Conservation (phyloP, 1,140 invertebrate species). For the Apis cerana region DNA sequence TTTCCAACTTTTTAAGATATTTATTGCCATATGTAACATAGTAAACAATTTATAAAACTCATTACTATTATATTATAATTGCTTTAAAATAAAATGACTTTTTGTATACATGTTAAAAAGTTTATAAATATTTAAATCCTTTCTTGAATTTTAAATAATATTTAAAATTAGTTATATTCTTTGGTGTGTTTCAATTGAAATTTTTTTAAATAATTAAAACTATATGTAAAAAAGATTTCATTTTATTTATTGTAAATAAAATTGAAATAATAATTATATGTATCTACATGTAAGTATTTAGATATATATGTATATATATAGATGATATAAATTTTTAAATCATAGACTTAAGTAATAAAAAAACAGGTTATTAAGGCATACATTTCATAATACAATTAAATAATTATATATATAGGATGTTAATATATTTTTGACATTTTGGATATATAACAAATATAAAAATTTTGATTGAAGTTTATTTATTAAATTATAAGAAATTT, state of each 20-base stretch:
- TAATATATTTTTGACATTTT: no score
- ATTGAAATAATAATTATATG: background rate
- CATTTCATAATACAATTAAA: background rate
- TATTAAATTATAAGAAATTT: no score
- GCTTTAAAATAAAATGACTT: conserved; percentile 57
- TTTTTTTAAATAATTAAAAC: background rate
- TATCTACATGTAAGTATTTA: background rate
- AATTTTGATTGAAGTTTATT: no score
- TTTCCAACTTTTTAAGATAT: conserved; percentile 56
- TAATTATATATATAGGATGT: background rate
- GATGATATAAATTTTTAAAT: background rate
- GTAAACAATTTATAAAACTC: conserved; percentile 41
- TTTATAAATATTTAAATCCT: conserved; percentile 12
- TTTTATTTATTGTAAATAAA: background rate
- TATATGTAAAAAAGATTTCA: background rate
- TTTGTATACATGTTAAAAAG: conserved; percentile 50
- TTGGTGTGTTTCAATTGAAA: background rate
- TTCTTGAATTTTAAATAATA: background rate
- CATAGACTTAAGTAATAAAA: no score
- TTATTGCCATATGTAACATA: conserved; percentile 49
- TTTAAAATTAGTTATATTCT: background rate
- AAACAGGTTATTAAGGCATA: background rate
- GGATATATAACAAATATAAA: no score
- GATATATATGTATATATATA: background rate
- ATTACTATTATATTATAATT: conserved; percentile 39